These are phyloP conservation scores for Oryctes rhinoceros DNA, from an alignment of 1,140 invertebrate species.

Conservation along the genomic window DNA sequence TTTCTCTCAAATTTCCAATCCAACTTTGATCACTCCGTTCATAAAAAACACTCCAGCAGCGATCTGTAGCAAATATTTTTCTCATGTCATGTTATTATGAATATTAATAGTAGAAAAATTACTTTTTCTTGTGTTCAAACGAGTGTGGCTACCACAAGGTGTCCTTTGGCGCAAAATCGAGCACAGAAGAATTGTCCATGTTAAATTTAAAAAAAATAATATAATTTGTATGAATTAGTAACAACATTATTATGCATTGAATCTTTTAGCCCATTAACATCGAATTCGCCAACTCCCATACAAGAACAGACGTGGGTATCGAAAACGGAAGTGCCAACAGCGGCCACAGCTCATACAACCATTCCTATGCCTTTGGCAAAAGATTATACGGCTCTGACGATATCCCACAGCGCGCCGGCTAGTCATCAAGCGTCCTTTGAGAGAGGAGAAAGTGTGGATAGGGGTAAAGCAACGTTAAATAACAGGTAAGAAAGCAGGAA, in stretches of 20 bases:
- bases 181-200: too few species aligned
- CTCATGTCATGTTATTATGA: too few species aligned
- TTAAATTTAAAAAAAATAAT: too few species aligned
- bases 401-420: slow-evolving; percentile 58
- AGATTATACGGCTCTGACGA: slow-evolving; percentile 58
- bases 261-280: slow-evolving; percentile 64
- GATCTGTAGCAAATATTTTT: too few species aligned
- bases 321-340: slow-evolving; percentile 55
- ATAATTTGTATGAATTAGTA: too few species aligned
- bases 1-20: too few species aligned
- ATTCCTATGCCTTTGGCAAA: slow-evolving; percentile 51
- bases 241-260: not conserved
- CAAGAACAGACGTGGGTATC: slow-evolving; percentile 59
- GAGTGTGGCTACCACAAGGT: too few species aligned
- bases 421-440: slow-evolving; percentile 60
- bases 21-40: too few species aligned
- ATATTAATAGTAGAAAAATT: too few species aligned
- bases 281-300: slow-evolving; percentile 63
- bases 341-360: slow-evolving; percentile 53
- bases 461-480: slow-evolving; percentile 44
- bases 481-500: slow-evolving; percentile 42
- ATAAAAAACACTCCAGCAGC: too few species aligned
- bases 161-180: too few species aligned
- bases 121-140: too few species aligned
- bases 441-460: slow-evolving; percentile 58